These are phyloP conservation scores for Drosophila bifasciata DNA, from an alignment of 1,140 invertebrate species.

Conservation along the genomic window DNA sequence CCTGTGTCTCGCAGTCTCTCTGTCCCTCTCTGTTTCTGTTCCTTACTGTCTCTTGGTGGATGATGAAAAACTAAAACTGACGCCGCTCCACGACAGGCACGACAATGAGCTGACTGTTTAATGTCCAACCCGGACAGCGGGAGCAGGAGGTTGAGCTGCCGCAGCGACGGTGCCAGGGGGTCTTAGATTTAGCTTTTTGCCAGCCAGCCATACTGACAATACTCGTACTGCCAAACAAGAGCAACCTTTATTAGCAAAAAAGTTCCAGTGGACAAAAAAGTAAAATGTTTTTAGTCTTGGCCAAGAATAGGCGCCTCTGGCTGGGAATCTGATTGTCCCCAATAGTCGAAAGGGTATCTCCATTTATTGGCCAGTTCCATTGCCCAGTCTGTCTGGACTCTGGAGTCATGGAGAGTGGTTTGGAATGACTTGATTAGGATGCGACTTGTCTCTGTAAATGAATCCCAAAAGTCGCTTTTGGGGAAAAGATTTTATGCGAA, in stretches of 20 bases:
- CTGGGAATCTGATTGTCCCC: conserved; percentile 40
- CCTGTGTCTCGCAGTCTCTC: conserved; percentile 9
- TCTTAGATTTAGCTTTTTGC: conserved; percentile 27
- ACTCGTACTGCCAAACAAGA: conserved; percentile 68
- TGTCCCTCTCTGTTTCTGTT: no score
- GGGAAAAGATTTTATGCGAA: no score
- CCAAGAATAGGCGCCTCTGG: conserved; percentile 60
- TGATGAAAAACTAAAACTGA: conserved; percentile 76
- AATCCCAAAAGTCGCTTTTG: conserved; percentile 11
- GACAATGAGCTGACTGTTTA: conserved; percentile 80
- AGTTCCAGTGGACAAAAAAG: conserved; percentile 13
- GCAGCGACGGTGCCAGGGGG: neutral
- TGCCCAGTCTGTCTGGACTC: conserved; percentile 3
- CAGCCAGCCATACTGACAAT: conserved; percentile 28
- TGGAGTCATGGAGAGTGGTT: neutral
- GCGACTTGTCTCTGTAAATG: conserved; percentile 25
- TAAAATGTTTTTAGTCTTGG: conserved; percentile 45
- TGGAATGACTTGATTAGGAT: conserved; percentile 58
- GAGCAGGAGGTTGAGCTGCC: neutral
- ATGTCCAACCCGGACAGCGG: conserved; percentile 44
- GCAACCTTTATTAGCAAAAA: conserved; percentile 75
- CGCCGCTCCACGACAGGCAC: conserved; percentile 62
- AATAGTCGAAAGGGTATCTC: conserved; percentile 71
- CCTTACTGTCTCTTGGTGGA: conserved; percentile 1
- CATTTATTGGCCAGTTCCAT: conserved; percentile 62